Base-by-base conservation (phyloP, 23 tunicate species). In the Botrylloides violaceus region DNA sequence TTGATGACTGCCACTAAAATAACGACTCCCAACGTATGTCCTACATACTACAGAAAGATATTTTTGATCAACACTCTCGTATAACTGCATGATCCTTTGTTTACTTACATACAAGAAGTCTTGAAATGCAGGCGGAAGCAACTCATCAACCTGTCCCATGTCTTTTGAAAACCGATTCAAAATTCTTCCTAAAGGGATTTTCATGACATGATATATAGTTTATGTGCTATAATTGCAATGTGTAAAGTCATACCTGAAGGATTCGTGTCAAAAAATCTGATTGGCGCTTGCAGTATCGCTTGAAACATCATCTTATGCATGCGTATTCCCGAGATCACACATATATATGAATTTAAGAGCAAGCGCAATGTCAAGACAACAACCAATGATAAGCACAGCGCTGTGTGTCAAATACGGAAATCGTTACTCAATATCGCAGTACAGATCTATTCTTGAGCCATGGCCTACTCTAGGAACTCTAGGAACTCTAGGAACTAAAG, bases 101-200 rank as follows among this genome's bases (percentile, higher is more conserved):
- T 15, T 39, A 64, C 96, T 81, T 36, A 87, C 96, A 21, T 35
- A 71, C 19, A 71, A 34, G 34, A 87, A 79, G 57, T 87, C 87
- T 25, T 62, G 32, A 30, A 76, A 64, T 26, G 71, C 22, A 15
- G 23, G n/a, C 21, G 87, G 96, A n/a, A 87, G 71, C 28, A 66
- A 29, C 55, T 92, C 98, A 37, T 92, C 92, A 33, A 92, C 81
- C 53, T 81, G 84, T 29, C 93, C 86, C 80, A 92, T 59, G 73
- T 92, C 98, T 64, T 92, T 92, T 27, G 98, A 85, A 80, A 92
- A 92, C 58, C 98, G 71, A 73, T 90, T 90, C 57, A 90, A 61
- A 35, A 90, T 74, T 21, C 84, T 59, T 18, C 98, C 93, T 85
- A 47, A 24, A 73, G n/a, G 15, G n/a, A n/a, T n/a, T n/a, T n/a